Conservation (phyloP, 2,113 vertebrate genomes). For the Rhabdomys dilectus region DNA sequence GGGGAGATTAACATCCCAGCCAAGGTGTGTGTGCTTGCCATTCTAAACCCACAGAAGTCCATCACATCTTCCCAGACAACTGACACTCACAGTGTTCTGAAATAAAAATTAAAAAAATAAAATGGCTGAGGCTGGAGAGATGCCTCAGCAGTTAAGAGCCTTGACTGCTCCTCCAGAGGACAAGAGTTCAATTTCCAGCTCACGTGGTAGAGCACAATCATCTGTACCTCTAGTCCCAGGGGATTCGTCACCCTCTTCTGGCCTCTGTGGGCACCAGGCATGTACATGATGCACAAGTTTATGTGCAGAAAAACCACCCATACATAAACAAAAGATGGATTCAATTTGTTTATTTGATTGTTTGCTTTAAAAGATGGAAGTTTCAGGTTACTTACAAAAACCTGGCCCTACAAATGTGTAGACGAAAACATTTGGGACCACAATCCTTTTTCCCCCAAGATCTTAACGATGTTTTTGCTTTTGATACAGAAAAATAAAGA, state of each 20-base stretch:
- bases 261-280: not conserved
- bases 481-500: constrained; percentile 9
- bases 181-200: not conserved
- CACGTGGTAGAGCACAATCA: not conserved
- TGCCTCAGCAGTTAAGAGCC: not conserved
- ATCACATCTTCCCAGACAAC: not conserved
- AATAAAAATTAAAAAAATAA: not conserved
- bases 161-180: not conserved
- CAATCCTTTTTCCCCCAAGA: not conserved
- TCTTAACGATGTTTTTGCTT: not conserved
- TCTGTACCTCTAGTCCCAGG: not conserved
- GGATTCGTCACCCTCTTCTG: not conserved
- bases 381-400: not conserved
- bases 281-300: not conserved
- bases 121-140: not conserved
- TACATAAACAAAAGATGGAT: not conserved
- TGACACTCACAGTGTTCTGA: not conserved
- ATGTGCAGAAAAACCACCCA: not conserved
- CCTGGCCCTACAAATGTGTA: not conserved
- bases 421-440: constrained; percentile 29
- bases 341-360: not conserved
- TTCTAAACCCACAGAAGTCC: not conserved
- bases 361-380: not conserved
- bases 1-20: not conserved
- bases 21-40: not conserved